Conservation (phyloP, 2,888 invertebrate species). For the Lasioglossum leucozonium region DNA sequence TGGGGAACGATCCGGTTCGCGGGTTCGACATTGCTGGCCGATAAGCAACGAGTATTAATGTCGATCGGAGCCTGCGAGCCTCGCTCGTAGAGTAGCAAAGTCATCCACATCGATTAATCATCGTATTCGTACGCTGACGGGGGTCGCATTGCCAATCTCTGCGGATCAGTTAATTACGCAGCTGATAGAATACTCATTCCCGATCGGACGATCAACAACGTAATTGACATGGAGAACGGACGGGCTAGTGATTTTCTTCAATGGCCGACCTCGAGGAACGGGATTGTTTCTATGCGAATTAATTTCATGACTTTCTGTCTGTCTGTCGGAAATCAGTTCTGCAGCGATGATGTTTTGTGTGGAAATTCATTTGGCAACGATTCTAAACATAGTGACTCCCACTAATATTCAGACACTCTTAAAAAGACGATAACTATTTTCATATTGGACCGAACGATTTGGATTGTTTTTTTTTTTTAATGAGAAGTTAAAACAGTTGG, state of each 20-base stretch:
- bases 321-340: background rate
- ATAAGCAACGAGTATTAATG: constrained; percentile 29
- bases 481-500: too few relatives aligned
- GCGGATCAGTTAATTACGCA: constrained; percentile 9
- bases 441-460: too few relatives aligned
- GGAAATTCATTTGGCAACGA: background rate
- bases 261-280: background rate
- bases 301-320: background rate
- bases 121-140: constrained; percentile 14
- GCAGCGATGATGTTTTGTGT: background rate
- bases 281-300: background rate
- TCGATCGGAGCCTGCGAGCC: constrained; percentile 8
- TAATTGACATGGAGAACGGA: background rate
- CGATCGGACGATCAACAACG: background rate
- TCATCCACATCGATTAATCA: constrained; percentile 42
- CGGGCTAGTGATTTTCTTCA: background rate
- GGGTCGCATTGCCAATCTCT: background rate
- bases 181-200: constrained; percentile 6
- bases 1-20: constrained; percentile 5
- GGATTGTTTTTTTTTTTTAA: too few relatives aligned
- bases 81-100: constrained; percentile 17
- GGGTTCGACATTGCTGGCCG: constrained; percentile 13
- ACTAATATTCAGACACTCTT: too few relatives aligned
- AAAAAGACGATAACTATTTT: too few relatives aligned
- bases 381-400: too few relatives aligned